phyloP scores from a whole-genome alignment of 2,113 vertebrate genomes.

The Monarcha castaneiventris region DNA sequence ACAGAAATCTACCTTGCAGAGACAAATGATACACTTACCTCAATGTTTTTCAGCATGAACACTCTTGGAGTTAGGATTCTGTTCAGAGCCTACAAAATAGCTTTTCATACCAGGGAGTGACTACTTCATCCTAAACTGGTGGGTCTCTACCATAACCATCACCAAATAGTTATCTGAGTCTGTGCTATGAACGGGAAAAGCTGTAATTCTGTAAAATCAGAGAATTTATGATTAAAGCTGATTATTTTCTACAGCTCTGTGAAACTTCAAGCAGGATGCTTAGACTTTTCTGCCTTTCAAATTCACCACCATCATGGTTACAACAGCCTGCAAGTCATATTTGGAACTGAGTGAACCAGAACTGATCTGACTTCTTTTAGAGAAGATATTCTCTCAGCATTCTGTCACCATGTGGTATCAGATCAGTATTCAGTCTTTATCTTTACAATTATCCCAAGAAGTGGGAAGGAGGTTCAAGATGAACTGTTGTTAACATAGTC shows the following conservation, averaged over 20 bases:
- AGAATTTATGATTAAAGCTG: background rate
- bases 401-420: background rate
- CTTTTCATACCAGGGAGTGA: background rate
- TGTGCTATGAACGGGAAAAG: background rate
- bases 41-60: background rate
- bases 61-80: background rate
- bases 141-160: background rate
- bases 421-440: background rate
- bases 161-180: background rate
- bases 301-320: background rate
- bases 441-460: background rate
- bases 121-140: background rate
- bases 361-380: background rate
- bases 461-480: background rate
- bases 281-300: background rate
- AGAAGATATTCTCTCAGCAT: background rate
- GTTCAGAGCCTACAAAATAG: background rate
- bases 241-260: background rate
- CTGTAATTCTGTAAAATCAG: background rate
- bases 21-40: background rate
- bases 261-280: background rate
- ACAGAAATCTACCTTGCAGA: background rate
- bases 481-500: background rate
- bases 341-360: background rate
- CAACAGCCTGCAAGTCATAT: background rate